A percentile compares a stretch with the other conserved stretches of the same genome.
phyloP scores from a whole-genome alignment of 2,797 vertebrate species.

The Hippopotamyrus pictus region DNA sequence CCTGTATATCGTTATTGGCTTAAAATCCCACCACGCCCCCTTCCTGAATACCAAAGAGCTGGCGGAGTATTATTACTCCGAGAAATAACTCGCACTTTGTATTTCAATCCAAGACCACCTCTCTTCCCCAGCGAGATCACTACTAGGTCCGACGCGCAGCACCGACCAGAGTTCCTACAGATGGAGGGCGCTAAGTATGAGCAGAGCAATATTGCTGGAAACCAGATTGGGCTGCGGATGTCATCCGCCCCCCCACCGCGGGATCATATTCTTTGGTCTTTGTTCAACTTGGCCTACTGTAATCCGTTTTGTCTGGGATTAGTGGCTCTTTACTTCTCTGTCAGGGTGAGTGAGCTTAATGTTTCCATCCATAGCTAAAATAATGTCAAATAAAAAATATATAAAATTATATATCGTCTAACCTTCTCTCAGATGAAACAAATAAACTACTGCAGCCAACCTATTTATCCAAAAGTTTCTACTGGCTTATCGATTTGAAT shows the following conservation, averaged over 20 bases:
- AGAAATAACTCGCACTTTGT: neutral
- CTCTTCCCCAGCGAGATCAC: neutral
- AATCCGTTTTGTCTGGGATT: conserved; percentile 68
- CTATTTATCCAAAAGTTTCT: neutral
- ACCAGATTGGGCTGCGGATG: neutral
- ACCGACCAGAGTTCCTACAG: neutral
- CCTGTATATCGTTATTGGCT: neutral
- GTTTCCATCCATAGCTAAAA: neutral
- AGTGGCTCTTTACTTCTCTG: conserved; percentile 60
- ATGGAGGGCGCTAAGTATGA: neutral
- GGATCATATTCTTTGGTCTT: conserved; percentile 49
- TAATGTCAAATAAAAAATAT: too few species aligned
- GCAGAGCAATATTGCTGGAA: neutral
- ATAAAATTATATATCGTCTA: neutral
- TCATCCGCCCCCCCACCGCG: conserved; percentile 37
- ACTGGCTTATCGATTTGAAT: neutral
- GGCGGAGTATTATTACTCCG: neutral
- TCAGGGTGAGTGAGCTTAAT: conserved; percentile 56
- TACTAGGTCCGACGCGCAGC: neutral
- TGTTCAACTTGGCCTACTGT: conserved; percentile 32
- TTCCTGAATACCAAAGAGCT: neutral
- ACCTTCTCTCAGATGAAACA: neutral
- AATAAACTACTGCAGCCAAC: neutral
- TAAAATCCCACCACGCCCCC: neutral
- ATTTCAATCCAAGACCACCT: neutral